These are phyloP conservation scores for Drosophila pruinosa DNA, from an alignment of 1,140 invertebrate genomes.

Conservation along the genomic window DNA sequence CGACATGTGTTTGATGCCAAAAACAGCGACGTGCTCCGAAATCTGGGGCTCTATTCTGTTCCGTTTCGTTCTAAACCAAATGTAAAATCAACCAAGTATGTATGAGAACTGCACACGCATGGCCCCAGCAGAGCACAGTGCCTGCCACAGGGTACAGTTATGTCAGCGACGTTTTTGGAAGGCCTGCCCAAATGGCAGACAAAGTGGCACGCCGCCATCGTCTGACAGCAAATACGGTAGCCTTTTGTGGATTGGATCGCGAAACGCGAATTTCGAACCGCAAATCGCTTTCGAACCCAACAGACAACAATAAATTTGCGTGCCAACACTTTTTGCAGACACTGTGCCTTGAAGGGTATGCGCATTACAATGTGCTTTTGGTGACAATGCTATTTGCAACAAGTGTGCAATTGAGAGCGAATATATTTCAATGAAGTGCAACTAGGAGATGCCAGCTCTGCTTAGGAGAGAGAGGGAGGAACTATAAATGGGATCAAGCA, in stretches of 20 bases:
- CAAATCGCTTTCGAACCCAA: constrained; percentile 32
- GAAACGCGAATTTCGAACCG: constrained; percentile 28
- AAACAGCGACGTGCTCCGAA: constrained; percentile 74
- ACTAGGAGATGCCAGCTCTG: no score
- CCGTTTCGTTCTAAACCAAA: not conserved
- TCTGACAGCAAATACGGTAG: constrained; percentile 70
- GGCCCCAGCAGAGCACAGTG: not conserved
- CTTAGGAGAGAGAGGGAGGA: no score
- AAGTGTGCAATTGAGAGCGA: not conserved
- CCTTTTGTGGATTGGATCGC: constrained; percentile 70
- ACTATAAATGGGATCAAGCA: no score
- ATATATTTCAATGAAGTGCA: no score
- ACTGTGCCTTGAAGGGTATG: constrained; percentile 27
- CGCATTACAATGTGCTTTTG: not conserved
- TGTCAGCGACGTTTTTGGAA: constrained; percentile 77
- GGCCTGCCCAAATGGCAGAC: constrained; percentile 73
- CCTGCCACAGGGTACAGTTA: constrained; percentile 64
- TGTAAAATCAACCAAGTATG: constrained; percentile 1
- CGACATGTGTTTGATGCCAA: constrained; percentile 78
- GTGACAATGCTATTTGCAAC: not conserved
- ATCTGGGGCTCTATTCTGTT: constrained; percentile 53
- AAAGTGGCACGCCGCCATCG: constrained; percentile 62
- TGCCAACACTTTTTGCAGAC: constrained; percentile 62
- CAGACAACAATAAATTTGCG: constrained; percentile 79
- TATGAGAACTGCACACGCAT: constrained; percentile 16